Base-by-base conservation (phyloP, 2,797 vertebrate genomes). In the Melanotaenia parkinsoni region DNA sequence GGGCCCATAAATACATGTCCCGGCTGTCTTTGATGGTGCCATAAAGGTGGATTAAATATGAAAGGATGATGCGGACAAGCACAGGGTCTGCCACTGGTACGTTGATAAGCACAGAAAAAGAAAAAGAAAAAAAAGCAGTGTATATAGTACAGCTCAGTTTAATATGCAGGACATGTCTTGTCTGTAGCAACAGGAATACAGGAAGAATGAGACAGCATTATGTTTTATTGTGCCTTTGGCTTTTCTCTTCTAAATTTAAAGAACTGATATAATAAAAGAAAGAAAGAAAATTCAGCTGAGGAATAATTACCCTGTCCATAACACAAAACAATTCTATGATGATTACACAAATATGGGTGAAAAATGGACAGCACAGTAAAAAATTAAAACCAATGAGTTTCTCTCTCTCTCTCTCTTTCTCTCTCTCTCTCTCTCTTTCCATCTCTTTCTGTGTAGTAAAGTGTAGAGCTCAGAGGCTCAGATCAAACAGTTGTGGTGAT, bases 401-500 rank as follows among this genome's bases (percentile, higher is more conserved):
- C 51, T 58, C 20, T 43, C 43, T 67, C 50, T 56, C 63, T 76
- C 28, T n/a, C 43, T 2, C 24, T 5, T 67, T 13, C 24, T 32
- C 58, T 18, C 40, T 47, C 5, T 18, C 40, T 43, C 14, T 18
- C 4, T 18, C 40, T n/a, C 5, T 47, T 22, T 61, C 70, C 43
- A 54, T 58, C 20, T 43, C 20, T 68, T 24, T 72, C 63, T 65
- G 65, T 47, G 65, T 70, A 24, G 71, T 57, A 78, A 79, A 84
- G 80, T 86, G 62, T 72, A 83, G 76, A 84, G 72, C 86, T 85
- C 67, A 45, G 70, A 72, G 60, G 57, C 56, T 71, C 76, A 80
- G 80, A 92, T 92, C 92, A 91, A 92, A 91, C 79, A 59, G 65
- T 37, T 18, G 24, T 63, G 43, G 72, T 70, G 86, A 92, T 91